Conservation (phyloP, 2,113 vertebrate species). For the Colossoma macropomum region DNA sequence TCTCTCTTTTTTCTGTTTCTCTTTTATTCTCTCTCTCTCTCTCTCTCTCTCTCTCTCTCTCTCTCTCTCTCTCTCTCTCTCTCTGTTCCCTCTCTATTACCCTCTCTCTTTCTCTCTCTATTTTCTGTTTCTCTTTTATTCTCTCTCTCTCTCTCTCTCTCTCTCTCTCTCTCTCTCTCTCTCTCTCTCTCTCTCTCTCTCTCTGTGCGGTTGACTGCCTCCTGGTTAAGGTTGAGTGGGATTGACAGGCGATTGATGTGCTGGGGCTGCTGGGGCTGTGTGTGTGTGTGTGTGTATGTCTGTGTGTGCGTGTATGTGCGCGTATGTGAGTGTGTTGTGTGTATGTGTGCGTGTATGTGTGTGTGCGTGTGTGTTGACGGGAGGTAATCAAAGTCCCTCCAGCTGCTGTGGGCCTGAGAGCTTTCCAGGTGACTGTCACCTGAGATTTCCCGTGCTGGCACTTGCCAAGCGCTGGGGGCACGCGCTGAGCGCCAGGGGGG, state of each 20-base stretch:
- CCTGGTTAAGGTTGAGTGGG: conserved; percentile 82
- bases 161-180: not conserved
- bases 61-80: conserved; percentile 27
- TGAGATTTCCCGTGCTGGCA: conserved; percentile 85
- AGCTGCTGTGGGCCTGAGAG: conserved; percentile 82
- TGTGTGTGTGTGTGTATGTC: conserved; percentile 63
- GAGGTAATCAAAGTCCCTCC: conserved; percentile 82
- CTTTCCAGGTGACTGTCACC: conserved; percentile 90
- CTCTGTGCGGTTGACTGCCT: conserved; percentile 74
- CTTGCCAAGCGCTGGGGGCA: conserved; percentile 71
- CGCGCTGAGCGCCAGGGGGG: conserved; percentile 70
- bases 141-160: conserved; percentile 44
- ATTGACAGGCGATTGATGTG: conserved; percentile 88
- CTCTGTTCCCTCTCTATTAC: conserved; percentile 3
- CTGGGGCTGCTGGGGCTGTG: conserved; percentile 68
- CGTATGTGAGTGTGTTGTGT: conserved; percentile 53
- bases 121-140: not conserved
- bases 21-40: conserved; percentile 24
- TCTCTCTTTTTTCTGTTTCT: not conserved
- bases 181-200: not conserved
- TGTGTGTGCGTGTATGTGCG: conserved; percentile 69
- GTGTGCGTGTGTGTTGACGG: conserved; percentile 66
- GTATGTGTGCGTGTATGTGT: conserved; percentile 60
- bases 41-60: conserved; percentile 24
- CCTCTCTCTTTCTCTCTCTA: not conserved